These are phyloP conservation scores for Euglossa dilemma DNA, from an alignment of 1,140 invertebrate species.

Conservation along the genomic window DNA sequence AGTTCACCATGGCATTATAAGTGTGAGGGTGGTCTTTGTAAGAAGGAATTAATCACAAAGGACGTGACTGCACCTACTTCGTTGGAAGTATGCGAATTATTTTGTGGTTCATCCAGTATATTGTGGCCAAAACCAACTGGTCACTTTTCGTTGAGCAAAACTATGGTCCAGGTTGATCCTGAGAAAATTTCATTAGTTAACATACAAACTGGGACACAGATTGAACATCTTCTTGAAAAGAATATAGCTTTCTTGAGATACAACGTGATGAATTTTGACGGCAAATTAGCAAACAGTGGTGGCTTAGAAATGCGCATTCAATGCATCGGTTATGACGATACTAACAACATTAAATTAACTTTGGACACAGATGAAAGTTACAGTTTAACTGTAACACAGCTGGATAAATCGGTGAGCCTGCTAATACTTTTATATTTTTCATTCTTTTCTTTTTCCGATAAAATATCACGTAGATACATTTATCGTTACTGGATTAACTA, in stretches of 20 bases:
- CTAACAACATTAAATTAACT: slow-evolving; percentile 73
- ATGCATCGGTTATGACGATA: slow-evolving; percentile 57
- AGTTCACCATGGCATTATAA: slow-evolving; percentile 79
- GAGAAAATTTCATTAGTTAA: slow-evolving; percentile 83
- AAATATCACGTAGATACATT: no score
- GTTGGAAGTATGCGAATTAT: slow-evolving; percentile 76
- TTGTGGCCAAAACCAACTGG: slow-evolving; percentile 90
- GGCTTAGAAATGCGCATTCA: slow-evolving; percentile 74
- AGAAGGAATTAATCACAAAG: slow-evolving; percentile 72
- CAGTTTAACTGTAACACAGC: slow-evolving; percentile 77
- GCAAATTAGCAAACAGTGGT: slow-evolving; percentile 53
- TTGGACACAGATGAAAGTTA: slow-evolving; percentile 88
- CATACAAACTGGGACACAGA: slow-evolving; percentile 73
- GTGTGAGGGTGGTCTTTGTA: slow-evolving; percentile 74
- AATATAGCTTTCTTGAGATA: slow-evolving; percentile 76
- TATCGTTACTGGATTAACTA: no score
- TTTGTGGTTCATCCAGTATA: slow-evolving; percentile 81
- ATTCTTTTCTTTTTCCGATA: not conserved
- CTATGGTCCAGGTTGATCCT: slow-evolving; percentile 85
- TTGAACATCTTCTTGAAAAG: slow-evolving; percentile 77
- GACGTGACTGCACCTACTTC: slow-evolving; percentile 65
- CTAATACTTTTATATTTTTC: not conserved
- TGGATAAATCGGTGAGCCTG: slow-evolving; percentile 78
- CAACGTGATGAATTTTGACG: slow-evolving; percentile 47
- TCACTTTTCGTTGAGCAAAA: slow-evolving; percentile 83